Base-by-base conservation (phyloP, 2,797 vertebrate genomes). In the Lepilemur ruficaudatus region DNA sequence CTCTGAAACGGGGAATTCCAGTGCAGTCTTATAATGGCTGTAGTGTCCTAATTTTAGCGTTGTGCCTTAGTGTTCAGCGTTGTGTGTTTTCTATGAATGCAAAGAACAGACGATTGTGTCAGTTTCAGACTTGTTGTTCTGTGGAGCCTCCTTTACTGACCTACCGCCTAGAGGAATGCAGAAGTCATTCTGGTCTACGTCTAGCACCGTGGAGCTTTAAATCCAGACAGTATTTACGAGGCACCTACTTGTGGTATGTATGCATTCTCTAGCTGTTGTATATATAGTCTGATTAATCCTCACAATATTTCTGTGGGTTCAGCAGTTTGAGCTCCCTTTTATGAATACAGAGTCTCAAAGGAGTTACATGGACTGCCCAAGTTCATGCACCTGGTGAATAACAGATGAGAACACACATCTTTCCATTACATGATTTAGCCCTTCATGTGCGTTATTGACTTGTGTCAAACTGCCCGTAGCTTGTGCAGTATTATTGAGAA, bases 361-460 rank as follows among this genome's bases (percentile, higher is more conserved):
- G 7, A 7, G 35, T 35, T 57, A 17, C 15, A 25, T 4, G 59
- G 25, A 41, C 52, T 46, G 17, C 28, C 67, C 28, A 48, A 43
- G 14, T 32, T 38, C 67, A 38, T 0, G 1, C 4, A 20, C 20
- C 61, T 28, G 7, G 28, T 35, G 63, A 75, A 14, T 4, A 25
- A 35, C 43, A 78, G 18, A 4, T 25, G 43, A 1, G 35, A 17
- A 5, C 1, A 20, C 14, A 3, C 1, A 12, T n/a, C 17, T 65
- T 52, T 14, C 43, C 3, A 14, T 17, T 5, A 7, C 1, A 1
- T 5, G 4, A 61, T 70, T 35, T 20, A 14, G 8, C 30, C 7
- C 3, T 35, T 28, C 32, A 0, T 1, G 14, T 5, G 6, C 11
- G 0, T 5, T 20, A 5, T 6, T 10, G 22, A 6, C 57, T 30